These are phyloP conservation scores for Hemitrygon akajei DNA, from an alignment of 2,797 vertebrate species.

Conservation along the genomic window DNA sequence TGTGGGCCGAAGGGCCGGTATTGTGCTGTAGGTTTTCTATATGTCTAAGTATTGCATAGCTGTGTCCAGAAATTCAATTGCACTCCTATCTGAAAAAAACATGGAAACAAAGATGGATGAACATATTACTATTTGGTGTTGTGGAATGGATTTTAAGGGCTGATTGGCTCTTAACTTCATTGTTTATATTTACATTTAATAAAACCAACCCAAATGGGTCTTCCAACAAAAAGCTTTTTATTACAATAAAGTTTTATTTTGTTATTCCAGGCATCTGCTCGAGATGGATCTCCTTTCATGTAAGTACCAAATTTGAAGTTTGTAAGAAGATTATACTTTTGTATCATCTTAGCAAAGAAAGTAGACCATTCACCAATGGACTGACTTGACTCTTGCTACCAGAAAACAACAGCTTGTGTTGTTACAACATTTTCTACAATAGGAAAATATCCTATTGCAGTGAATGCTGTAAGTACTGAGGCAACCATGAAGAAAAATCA, in stretches of 20 bases:
- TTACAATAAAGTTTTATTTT: slow-evolving; percentile 37
- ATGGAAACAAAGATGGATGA: neutral
- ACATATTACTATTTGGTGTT: too few relatives aligned
- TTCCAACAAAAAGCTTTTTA: neutral
- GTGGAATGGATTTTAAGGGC: neutral
- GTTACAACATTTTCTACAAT: neutral
- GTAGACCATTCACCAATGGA: neutral
- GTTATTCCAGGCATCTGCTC: slow-evolving; percentile 59
- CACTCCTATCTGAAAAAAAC: too few relatives aligned
- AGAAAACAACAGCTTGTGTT: neutral
- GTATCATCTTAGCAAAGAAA: neutral
- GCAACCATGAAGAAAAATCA: neutral
- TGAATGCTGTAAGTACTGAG: neutral
- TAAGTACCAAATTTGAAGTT: slow-evolving; percentile 56
- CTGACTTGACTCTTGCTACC: neutral
- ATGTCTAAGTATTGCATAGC: too few relatives aligned
- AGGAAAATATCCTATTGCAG: neutral
- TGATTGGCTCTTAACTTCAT: neutral
- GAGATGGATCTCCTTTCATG: slow-evolving; percentile 83
- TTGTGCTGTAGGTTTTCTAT: too few relatives aligned
- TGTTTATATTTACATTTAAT: neutral
- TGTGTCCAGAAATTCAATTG: too few relatives aligned
- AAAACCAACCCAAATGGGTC: neutral
- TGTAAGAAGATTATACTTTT: neutral
- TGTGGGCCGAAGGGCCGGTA: too few relatives aligned